phyloP scores from a whole-genome alignment of 2,888 invertebrate genomes.

The Caenorhabditis becei region DNA sequence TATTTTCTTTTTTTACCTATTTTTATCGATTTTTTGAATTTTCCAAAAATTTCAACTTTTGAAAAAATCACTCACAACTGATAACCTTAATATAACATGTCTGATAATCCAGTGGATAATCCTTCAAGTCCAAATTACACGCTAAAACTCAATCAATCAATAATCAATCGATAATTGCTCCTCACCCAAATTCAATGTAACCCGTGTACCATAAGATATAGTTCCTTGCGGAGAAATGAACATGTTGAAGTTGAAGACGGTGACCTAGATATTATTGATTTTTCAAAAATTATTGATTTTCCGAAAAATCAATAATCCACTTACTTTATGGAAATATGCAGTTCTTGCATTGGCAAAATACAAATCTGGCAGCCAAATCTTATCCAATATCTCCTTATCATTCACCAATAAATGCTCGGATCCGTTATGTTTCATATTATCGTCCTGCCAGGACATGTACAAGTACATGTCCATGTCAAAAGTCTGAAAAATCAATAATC shows the following conservation, averaged over 20 bases:
- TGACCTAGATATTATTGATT: conserved; percentile 56
- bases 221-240: conserved; percentile 73
- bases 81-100: conserved; percentile 99
- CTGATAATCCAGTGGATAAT: conserved; percentile 97
- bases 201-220: conserved; percentile 74
- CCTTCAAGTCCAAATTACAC: conserved; percentile 99
- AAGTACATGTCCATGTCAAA: conserved; percentile 78
- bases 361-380: conserved; percentile 76
- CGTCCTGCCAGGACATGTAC: conserved; percentile 78
- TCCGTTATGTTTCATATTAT: conserved; percentile 68
- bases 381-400: conserved; percentile 72
- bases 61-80: conserved; percentile 88
- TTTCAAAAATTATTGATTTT: neutral
- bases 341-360: conserved; percentile 77
- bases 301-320: too few species aligned
- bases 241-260: conserved; percentile 78
- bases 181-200: conserved; percentile 65
- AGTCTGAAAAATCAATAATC: conserved; percentile 65
- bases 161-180: neutral
- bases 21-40: neutral
- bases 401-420: conserved; percentile 73
- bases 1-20: neutral
- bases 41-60: neutral
- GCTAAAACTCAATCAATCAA: conserved; percentile 84
- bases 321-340: conserved; percentile 75